Evolutionary conservation across 2,888 invertebrate species (phyloP), one percentile per base, ranked within the genome.

Genomic region (Timema podura): DNA sequence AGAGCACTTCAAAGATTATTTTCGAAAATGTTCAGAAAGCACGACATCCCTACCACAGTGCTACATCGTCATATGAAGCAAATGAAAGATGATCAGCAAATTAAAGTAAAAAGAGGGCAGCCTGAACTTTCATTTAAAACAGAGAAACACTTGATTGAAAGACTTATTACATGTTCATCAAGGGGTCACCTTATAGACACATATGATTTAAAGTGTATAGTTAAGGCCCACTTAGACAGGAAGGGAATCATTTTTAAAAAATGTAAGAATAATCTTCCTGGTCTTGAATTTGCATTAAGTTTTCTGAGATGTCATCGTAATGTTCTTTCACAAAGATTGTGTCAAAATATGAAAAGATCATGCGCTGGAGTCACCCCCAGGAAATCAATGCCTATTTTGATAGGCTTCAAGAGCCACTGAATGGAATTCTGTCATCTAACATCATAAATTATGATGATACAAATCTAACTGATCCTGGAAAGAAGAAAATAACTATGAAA

Each of bases 51-150:
- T 30, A 65, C 65, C 30, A 30, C 11, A 65, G 65, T 9, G 15
- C 48, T 65, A 15, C 65, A 65, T 11, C n/a, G n/a, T 66, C 11
- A 46, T 11, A 64, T 64, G 44, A 64, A 6, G 44, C 67, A 30
- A 30, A 30, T 51, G 1, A 51, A 51, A n/a, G n/a, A n/a, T n/a
- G n/a, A n/a, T n/a, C n/a, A 6, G 44, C 67, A 30, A 30, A 30
- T 51, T 51, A 51, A 51, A n/a, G n/a, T 2, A 51, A 11, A 11
- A 51, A 3, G 51, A n/a, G 51, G 51, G 3, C 51, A 51, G n/a
- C 11, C 51, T 13, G 51, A 11, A 51, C n/a, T 51, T 13, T 51
- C 51, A 13, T 11, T 13, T 2, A n/a, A 51, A 51, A n/a, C 11
- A n/a, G 51, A 51, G n/a, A 51, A 11, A 51, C 11, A 13, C 3